These are phyloP conservation scores for Andrena camellia DNA, from an alignment of 2,888 invertebrate species.

Conservation along the genomic window DNA sequence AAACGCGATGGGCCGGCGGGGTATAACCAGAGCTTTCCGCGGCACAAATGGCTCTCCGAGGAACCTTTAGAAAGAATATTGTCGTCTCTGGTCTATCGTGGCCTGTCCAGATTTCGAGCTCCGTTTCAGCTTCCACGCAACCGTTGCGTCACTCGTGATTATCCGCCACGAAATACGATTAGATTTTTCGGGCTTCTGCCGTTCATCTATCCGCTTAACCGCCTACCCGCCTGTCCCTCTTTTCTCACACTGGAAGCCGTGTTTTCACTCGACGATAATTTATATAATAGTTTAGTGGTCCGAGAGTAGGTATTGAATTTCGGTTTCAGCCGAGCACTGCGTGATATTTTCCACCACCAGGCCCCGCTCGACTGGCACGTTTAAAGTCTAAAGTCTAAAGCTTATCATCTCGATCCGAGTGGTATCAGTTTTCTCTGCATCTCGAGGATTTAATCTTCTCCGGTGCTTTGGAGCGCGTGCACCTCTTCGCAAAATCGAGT, in stretches of 20 bases:
- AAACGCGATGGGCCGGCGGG: conserved; percentile 25
- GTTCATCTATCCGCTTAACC: not conserved
- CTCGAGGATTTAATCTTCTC: conserved; percentile 43
- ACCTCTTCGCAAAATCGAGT: not conserved
- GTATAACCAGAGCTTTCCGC: conserved; percentile 39
- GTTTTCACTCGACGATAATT: conserved; percentile 23
- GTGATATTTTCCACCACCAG: conserved; percentile 68
- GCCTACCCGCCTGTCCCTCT: not conserved
- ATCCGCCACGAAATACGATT: not conserved
- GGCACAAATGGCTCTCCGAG: conserved; percentile 51
- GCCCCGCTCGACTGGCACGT: conserved; percentile 19
- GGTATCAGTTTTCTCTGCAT: conserved; percentile 40
- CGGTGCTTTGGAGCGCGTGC: conserved; percentile 1
- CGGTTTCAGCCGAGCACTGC: conserved; percentile 59
- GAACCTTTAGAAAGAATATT: conserved; percentile 50
- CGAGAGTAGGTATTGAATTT: conserved; percentile 62
- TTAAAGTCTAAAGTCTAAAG: conserved; percentile 47
- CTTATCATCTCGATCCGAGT: conserved; percentile 53
- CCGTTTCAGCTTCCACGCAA: not conserved
- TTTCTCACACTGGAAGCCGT: no score
- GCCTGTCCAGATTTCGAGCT: not conserved
- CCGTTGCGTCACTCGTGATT: not conserved
- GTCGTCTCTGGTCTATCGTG: conserved; percentile 45
- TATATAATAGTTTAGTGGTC: conserved; percentile 46
- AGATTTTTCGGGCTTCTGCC: not conserved